Conservation (phyloP, 2,797 vertebrate genomes). For the Gephyroberyx darwinii region DNA sequence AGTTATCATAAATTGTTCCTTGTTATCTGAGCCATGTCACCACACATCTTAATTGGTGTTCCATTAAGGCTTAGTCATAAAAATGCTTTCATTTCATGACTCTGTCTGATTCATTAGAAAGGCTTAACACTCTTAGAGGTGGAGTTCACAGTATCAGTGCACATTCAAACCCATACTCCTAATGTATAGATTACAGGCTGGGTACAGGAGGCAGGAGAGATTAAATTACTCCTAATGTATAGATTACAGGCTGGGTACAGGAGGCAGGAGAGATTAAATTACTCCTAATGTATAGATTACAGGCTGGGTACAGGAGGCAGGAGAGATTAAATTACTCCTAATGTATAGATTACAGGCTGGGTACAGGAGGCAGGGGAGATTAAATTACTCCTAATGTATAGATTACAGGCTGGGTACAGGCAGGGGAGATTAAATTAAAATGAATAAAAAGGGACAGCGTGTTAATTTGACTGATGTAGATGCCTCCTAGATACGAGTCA, state of each 20-base stretch:
- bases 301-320: too few species aligned
- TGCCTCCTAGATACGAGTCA: conserved; percentile 1
- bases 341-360: too few species aligned
- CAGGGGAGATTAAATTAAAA: background rate
- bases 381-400: background rate
- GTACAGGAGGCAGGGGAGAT: too few species aligned
- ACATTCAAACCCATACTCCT: background rate
- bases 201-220: too few species aligned
- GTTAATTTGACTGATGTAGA: background rate
- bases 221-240: too few species aligned
- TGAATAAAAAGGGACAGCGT: background rate
- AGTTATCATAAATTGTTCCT: background rate
- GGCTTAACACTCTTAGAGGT: background rate
- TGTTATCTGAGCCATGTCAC: conserved; percentile 48
- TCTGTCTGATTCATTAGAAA: conserved; percentile 34
- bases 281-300: too few species aligned
- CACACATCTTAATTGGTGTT: conserved; percentile 55
- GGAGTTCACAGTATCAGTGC: background rate
- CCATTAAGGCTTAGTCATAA: conserved; percentile 47
- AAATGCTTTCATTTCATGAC: conserved; percentile 36
- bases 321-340: too few species aligned
- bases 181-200: too few species aligned
- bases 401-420: background rate
- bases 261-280: too few species aligned
- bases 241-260: too few species aligned